A percentile compares a stretch with the other conserved stretches of the same genome.
These are phyloP conservation scores for Drosophila bipectinata DNA, from an alignment of 1,140 invertebrate species.

Conservation along the genomic window DNA sequence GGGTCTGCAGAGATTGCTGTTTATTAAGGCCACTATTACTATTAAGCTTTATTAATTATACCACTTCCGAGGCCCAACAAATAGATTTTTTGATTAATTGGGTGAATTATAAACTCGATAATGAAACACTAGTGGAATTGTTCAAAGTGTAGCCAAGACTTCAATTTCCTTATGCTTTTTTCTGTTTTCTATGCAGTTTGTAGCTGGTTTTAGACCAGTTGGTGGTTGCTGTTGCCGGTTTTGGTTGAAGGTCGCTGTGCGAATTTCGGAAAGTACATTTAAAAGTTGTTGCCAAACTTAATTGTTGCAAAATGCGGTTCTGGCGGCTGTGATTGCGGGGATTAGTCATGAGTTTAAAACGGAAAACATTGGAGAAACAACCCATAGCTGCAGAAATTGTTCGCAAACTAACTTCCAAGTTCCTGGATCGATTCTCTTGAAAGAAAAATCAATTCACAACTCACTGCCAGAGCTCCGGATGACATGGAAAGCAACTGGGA, in stretches of 20 bases:
- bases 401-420: not conserved
- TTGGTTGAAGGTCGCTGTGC: conserved; percentile 64
- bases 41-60: conserved; percentile 50
- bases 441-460: not conserved
- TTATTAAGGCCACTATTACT: not conserved
- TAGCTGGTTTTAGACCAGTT: conserved; percentile 48
- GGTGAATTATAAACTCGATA: not conserved
- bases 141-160: conserved; percentile 10
- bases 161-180: conserved; percentile 18
- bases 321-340: conserved; percentile 22
- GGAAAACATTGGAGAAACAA: not conserved
- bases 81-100: not conserved
- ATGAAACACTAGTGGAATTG: not conserved
- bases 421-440: not conserved
- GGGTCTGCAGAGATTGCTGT: too few relatives aligned
- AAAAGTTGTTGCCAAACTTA: conserved; percentile 67
- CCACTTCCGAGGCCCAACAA: too few relatives aligned
- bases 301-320: conserved; percentile 73
- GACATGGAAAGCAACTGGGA: conserved; percentile 15
- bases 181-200: conserved; percentile 61
- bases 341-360: conserved; percentile 31
- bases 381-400: not conserved
- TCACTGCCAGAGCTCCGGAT: not conserved
- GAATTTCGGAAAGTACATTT: conserved; percentile 78
- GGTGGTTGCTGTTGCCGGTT: conserved; percentile 40